Evolutionary conservation across 2,888 invertebrate species (phyloP), one percentile per base, ranked within the genome.

Genomic region (Anorthoa munda): DNA sequence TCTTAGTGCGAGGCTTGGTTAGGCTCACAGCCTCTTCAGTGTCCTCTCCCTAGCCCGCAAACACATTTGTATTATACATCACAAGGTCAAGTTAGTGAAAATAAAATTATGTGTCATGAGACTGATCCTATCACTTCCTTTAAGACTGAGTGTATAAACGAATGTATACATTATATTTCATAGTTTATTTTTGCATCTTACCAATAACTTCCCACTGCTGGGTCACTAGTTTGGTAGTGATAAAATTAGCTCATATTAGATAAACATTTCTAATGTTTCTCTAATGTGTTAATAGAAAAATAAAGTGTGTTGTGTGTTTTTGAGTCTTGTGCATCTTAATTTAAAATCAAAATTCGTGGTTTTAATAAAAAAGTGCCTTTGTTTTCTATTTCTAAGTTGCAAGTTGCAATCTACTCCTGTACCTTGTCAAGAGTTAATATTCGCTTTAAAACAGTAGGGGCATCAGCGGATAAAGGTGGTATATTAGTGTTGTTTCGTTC

Each of bases 11-110:
- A 84, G 96, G 96, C 87, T 95, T 95, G 88, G 93, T 92, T 86
- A 96, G 91, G 89, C 92, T 96, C 89, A 96, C 92, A 86, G 94
- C 95, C 94, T 97, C 91, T 92, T 96, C 93, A 92, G 94, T 94
- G 88, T 96, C 95, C 91, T 95, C 95, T 86, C 92, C 95, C 96
- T 96, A 91, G 82, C 88, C 92, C 91, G 92, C 87, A 84, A 89
- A 91, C 90, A 90, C 75, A 88, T 85, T 81, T 79, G 80, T 87
- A 77, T 85, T 86, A 88, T 83, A 84, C 80, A 89, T 75, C 83
- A 82, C 76, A 85, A 76, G 76, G 61, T 80, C 76, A 81, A 83
- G 75, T 82, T 56, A 87, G 84, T 78, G 39, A 55, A 68, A 67
- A 83, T 74, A 76, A 64, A 66, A 71, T 64, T 66, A 56, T 73